These are phyloP conservation scores for Condylura cristata DNA, from an alignment of 2,113 vertebrate species.

Conservation along the genomic window DNA sequence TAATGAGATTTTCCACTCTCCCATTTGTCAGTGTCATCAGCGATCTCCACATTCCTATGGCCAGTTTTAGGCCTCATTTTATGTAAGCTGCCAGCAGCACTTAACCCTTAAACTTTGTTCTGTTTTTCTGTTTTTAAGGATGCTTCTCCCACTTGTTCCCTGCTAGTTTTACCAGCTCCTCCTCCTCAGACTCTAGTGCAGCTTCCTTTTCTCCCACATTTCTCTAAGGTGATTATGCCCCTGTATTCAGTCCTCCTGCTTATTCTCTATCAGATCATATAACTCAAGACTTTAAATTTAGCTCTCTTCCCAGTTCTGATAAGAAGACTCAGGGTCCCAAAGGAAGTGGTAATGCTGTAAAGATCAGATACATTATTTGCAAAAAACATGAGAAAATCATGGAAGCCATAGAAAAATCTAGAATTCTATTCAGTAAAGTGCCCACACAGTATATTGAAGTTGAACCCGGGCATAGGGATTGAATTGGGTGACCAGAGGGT, in stretches of 20 bases:
- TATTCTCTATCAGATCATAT: background rate
- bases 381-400: conserved; percentile 96
- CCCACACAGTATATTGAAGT: conserved; percentile 97
- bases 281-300: background rate
- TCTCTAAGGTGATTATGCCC: background rate
- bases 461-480: conserved; percentile 98
- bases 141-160: background rate
- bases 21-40: background rate
- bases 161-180: background rate
- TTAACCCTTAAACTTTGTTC: background rate
- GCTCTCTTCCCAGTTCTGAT: background rate
- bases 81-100: background rate
- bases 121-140: too few relatives aligned
- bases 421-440: conserved; percentile 96
- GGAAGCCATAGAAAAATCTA: conserved; percentile 97
- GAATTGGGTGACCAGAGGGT: conserved; percentile 98
- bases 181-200: background rate
- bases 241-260: background rate
- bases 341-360: too few relatives aligned
- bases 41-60: background rate
- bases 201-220: background rate
- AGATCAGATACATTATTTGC: conserved; percentile 97
- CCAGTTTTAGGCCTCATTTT: background rate
- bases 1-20: background rate
- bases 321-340: too few relatives aligned